Evolutionary conservation across 2,113 vertebrate species (phyloP).

Genomic region (Nothoprocta pentlandii): DNA sequence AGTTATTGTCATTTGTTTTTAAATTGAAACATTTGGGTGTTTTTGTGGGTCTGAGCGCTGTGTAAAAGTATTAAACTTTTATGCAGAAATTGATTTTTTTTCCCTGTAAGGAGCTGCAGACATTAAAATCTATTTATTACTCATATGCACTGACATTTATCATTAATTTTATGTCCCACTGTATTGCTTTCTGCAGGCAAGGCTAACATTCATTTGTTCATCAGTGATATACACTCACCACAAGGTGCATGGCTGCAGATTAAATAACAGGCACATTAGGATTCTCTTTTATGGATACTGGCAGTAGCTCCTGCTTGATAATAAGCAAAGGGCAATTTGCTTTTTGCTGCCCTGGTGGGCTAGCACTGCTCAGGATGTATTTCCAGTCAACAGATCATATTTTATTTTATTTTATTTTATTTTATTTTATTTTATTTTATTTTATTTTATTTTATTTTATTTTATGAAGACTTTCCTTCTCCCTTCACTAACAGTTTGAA

Average conservation of each 20-base stretch:
- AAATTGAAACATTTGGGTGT: background rate
- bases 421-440: too few relatives aligned
- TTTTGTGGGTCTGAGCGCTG: background rate
- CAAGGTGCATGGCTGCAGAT: background rate
- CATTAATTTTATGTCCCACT: conserved; percentile 33
- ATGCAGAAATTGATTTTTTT: conserved; percentile 23
- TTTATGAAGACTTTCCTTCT: background rate
- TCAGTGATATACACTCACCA: background rate
- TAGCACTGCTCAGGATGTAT: background rate
- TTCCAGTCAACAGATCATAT: background rate
- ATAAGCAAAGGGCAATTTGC: background rate
- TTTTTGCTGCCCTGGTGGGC: background rate
- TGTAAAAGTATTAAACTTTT: conserved; percentile 12
- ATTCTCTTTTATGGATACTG: background rate
- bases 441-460: too few relatives aligned
- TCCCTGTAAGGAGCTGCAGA: background rate
- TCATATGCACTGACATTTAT: conserved; percentile 4
- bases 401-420: too few relatives aligned
- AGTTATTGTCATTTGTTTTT: background rate
- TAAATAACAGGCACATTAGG: background rate
- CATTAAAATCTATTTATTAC: conserved; percentile 35
- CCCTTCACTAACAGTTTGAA: background rate
- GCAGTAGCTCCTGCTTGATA: background rate
- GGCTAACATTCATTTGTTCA: conserved; percentile 32
- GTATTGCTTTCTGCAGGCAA: conserved; percentile 46